Evolutionary conservation across 2,797 vertebrate species (phyloP).

Genomic region (Lacerta viridis): DNA sequence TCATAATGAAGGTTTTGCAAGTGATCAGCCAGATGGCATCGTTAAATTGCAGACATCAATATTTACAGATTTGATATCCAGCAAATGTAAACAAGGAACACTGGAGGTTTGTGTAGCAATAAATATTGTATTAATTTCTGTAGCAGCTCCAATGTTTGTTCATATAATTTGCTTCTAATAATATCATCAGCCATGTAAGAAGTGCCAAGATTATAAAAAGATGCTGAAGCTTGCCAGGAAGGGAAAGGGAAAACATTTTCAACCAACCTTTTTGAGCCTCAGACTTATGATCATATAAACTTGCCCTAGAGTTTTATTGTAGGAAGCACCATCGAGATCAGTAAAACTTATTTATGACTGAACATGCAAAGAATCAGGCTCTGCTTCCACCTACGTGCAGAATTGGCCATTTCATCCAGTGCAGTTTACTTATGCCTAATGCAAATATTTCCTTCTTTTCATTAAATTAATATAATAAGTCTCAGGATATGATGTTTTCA

Average conservation of each 20-base stretch:
- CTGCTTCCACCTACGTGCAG: neutral
- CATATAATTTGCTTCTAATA: slow-evolving; percentile 50
- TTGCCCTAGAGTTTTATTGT: neutral
- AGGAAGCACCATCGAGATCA: neutral
- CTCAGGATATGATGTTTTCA: neutral
- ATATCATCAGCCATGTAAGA: slow-evolving; percentile 48
- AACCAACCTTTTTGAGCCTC: slow-evolving; percentile 41
- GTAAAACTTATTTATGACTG: neutral
- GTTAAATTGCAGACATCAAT: slow-evolving; percentile 21
- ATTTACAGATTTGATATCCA: slow-evolving; percentile 48
- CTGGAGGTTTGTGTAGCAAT: slow-evolving; percentile 4
- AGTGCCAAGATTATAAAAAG: slow-evolving; percentile 51
- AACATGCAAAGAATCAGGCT: neutral
- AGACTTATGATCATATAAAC: neutral
- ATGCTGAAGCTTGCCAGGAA: slow-evolving; percentile 48
- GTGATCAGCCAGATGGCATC: neutral
- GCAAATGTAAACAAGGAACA: slow-evolving; percentile 14
- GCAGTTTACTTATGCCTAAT: neutral
- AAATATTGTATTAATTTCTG: slow-evolving; percentile 43
- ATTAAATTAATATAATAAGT: too few relatives aligned
- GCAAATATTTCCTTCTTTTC: neutral
- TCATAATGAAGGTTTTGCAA: neutral
- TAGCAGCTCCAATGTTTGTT: slow-evolving; percentile 48
- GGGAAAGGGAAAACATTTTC: neutral
- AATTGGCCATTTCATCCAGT: neutral